A percentile compares a stretch with the other conserved stretches of the same genome.
phyloP scores from a whole-genome alignment of 2,113 vertebrate species.

The Oncorhynchus nerka region DNA sequence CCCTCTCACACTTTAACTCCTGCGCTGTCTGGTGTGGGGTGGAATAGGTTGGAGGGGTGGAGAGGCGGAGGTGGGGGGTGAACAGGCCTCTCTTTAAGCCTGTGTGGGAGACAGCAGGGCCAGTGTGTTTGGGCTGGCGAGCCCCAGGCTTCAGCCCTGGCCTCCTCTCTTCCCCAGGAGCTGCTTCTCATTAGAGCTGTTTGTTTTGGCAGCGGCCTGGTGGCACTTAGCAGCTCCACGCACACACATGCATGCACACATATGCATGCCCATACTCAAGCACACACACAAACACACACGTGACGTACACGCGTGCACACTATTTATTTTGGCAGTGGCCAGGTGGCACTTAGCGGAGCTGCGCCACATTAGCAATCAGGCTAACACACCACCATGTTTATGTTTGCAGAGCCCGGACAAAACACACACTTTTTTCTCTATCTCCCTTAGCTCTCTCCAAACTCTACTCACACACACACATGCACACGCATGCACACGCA shows the following conservation, averaged over 20 bases:
- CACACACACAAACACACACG: slow-evolving; percentile 11
- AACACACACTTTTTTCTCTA: neutral
- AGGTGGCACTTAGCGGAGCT: slow-evolving; percentile 66
- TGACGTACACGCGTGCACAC: neutral
- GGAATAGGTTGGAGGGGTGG: slow-evolving; percentile 15
- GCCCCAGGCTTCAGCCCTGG: slow-evolving; percentile 29
- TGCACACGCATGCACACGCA: neutral
- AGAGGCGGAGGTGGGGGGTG: slow-evolving; percentile 42
- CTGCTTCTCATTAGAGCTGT: slow-evolving; percentile 79
- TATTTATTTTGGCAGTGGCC: slow-evolving; percentile 73
- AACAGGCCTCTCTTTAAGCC: slow-evolving; percentile 74
- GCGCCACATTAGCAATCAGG: slow-evolving; percentile 61
- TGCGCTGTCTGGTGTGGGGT: slow-evolving; percentile 32
- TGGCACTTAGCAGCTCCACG: slow-evolving; percentile 71
- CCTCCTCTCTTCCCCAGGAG: slow-evolving; percentile 51
- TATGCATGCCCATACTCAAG: neutral
- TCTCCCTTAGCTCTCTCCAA: too few species aligned
- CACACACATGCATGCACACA: slow-evolving; percentile 14
- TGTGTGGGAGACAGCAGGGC: slow-evolving; percentile 62
- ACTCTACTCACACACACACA: neutral
- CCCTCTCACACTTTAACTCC: slow-evolving; percentile 34
- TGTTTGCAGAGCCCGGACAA: slow-evolving; percentile 44
- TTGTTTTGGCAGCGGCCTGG: slow-evolving; percentile 73
- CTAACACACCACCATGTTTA: slow-evolving; percentile 63
- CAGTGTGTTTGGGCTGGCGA: slow-evolving; percentile 71